These are phyloP conservation scores for Gallinago jamesoni DNA, from an alignment of 2,113 vertebrate genomes.

Conservation along the genomic window DNA sequence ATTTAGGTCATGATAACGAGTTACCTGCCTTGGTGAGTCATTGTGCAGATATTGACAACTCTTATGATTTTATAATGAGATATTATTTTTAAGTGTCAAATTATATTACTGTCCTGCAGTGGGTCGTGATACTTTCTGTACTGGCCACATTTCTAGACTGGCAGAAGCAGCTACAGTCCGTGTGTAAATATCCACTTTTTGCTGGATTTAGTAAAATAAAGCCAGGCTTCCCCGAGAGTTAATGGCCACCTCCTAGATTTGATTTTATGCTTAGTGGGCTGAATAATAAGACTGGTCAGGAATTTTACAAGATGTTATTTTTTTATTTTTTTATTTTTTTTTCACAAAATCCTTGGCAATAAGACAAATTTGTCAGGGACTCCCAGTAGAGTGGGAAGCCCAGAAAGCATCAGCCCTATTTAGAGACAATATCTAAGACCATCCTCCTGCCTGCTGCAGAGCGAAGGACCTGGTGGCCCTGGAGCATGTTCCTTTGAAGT, in stretches of 20 bases:
- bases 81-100: constrained; percentile 17
- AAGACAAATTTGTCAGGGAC: neutral
- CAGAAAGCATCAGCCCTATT: neutral
- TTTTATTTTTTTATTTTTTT: neutral
- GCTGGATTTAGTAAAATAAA: neutral
- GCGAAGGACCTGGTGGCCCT: neutral
- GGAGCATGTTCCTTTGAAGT: neutral
- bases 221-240: neutral
- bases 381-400: neutral
- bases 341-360: neutral
- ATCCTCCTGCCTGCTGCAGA: neutral
- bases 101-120: neutral
- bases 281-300: constrained; percentile 21
- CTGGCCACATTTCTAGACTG: neutral
- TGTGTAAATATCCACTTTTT: neutral
- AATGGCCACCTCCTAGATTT: constrained; percentile 3
- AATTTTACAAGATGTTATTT: neutral
- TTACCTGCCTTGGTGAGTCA: constrained; percentile 37
- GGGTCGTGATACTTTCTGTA: neutral
- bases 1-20: constrained; percentile 45
- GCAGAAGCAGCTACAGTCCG: neutral
- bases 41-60: constrained; percentile 10
- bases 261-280: constrained; percentile 45
- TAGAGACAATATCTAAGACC: neutral
- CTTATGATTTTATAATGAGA: constrained; percentile 11